phyloP scores from a whole-genome alignment of 2,888 invertebrate species.

The Neria commutata region DNA sequence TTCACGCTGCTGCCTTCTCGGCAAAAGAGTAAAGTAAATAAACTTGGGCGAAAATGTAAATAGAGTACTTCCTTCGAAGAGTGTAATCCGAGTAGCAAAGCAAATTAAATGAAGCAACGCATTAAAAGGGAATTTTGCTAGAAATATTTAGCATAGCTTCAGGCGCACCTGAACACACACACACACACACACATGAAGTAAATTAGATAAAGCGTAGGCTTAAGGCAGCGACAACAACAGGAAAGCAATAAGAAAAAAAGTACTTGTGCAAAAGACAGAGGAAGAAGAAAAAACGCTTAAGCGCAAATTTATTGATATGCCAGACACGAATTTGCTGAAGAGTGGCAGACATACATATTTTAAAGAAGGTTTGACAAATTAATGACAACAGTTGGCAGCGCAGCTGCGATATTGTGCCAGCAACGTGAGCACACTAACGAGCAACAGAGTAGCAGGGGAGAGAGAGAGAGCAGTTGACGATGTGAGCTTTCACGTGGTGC shows the following conservation, averaged over 20 bases:
- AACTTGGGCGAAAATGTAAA: not conserved
- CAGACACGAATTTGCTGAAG: not conserved
- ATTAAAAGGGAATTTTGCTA: not conserved
- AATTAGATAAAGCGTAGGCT: not conserved
- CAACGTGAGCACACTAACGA: too few species aligned
- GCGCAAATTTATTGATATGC: not conserved
- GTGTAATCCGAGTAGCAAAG: not conserved
- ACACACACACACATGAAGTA: too few species aligned
- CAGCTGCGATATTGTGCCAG: too few species aligned
- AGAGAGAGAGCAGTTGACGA: not conserved
- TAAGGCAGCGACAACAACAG: constrained; percentile 4
- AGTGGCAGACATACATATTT: not conserved
- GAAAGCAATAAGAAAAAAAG: not conserved
- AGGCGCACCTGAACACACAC: not conserved
- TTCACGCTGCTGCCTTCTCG: too few species aligned
- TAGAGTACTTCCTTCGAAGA: not conserved
- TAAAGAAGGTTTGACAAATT: constrained; percentile 3
- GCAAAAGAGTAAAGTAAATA: not conserved
- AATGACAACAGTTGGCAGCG: constrained; percentile 4
- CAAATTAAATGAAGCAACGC: not conserved
- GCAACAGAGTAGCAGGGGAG: too few species aligned
- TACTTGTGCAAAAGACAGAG: not conserved
- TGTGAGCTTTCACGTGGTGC: too few species aligned
- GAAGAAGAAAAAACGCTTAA: not conserved
- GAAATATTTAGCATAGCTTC: not conserved